These are phyloP conservation scores for Fundulus diaphanus DNA, from an alignment of 2,797 vertebrate species.

Conservation along the genomic window DNA sequence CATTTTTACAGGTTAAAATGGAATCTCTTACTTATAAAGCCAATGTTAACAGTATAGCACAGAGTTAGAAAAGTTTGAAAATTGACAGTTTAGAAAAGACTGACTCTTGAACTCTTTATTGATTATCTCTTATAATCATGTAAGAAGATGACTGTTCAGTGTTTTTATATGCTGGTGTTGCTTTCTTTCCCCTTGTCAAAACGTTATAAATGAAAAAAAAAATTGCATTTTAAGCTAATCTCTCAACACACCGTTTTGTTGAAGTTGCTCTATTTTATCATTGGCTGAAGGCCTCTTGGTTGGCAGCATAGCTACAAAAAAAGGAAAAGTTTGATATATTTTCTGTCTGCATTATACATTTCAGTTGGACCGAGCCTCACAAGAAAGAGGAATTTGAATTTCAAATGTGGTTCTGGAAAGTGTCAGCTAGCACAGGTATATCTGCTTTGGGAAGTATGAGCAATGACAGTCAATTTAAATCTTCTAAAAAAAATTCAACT, in stretches of 20 bases:
- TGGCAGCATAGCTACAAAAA: not conserved
- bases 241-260: not conserved
- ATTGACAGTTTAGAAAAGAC: too few species aligned
- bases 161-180: not conserved
- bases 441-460: too few species aligned
- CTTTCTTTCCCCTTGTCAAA: not conserved
- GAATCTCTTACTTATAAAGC: not conserved
- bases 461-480: too few species aligned
- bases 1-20: not conserved
- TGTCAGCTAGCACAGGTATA: too few species aligned
- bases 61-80: not conserved
- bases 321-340: not conserved
- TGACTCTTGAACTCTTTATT: not conserved
- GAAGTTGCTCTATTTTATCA: not conserved
- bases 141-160: not conserved
- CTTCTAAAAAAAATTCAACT: too few species aligned
- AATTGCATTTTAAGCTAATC: not conserved
- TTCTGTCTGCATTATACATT: not conserved
- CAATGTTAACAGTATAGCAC: not conserved
- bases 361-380: not conserved
- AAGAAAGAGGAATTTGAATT: not conserved
- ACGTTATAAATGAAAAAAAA: not conserved
- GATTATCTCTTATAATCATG: not conserved
- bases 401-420: not conserved
- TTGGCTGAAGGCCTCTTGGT: not conserved